phyloP scores from a whole-genome alignment of 2,113 vertebrate species.

The Pseudorasbora parva region DNA sequence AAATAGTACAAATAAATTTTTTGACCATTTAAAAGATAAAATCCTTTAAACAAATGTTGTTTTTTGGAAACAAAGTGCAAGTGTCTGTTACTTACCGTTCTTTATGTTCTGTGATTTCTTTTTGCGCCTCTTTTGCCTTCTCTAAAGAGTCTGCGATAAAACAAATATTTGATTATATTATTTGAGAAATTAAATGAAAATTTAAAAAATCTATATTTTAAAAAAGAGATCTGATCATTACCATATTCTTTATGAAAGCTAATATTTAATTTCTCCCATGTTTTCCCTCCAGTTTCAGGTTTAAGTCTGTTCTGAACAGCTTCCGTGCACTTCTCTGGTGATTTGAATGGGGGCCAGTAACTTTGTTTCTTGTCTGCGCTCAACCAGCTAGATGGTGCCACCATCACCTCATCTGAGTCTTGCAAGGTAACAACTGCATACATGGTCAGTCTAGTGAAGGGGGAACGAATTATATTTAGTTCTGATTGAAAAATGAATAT shows the following conservation, averaged over 20 bases:
- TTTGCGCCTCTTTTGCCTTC: neutral
- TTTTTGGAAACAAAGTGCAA: neutral
- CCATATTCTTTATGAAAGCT: neutral
- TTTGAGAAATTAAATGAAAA: no score
- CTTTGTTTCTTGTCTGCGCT: neutral
- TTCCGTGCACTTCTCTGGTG: neutral
- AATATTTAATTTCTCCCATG: constrained; percentile 25
- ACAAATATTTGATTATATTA: neutral
- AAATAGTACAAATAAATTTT: neutral
- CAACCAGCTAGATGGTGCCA: constrained; percentile 1
- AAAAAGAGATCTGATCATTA: neutral
- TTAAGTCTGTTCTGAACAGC: neutral
- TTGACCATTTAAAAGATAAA: no score
- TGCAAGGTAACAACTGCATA: constrained; percentile 26
- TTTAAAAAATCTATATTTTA: neutral
- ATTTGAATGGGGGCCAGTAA: constrained; percentile 31
- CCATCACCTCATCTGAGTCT: constrained; percentile 24
- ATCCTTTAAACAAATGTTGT: neutral
- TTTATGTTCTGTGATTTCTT: neutral
- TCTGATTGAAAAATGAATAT: neutral
- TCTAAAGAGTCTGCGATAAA: no score
- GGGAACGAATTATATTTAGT: neutral
- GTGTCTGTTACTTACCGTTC: neutral
- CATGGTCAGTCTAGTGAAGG: neutral
- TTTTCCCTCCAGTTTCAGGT: neutral